These are phyloP conservation scores for Pantherophis vulpinus DNA, from an alignment of 2,797 vertebrate genomes.

Conservation along the genomic window DNA sequence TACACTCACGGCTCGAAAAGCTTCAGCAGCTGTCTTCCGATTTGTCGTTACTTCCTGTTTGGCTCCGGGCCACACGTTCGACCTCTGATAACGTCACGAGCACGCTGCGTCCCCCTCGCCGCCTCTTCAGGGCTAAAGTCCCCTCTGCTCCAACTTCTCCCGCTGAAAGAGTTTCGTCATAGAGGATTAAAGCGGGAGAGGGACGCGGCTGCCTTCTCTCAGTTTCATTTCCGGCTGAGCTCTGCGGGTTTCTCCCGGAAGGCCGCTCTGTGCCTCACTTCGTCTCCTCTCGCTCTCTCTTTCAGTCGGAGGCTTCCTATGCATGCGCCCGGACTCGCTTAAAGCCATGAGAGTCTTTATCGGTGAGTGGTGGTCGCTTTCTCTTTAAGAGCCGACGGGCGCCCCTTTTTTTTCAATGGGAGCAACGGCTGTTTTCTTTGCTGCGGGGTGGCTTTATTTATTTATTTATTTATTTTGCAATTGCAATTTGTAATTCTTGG, in stretches of 20 bases:
- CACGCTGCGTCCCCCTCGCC: too few relatives aligned
- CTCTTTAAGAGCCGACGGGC: background rate
- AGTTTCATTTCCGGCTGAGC: too few relatives aligned
- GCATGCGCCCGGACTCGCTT: accelerated
- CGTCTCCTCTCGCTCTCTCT: too few relatives aligned
- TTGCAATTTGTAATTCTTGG: background rate
- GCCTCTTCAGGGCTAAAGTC: background rate
- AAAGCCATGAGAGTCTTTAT: constrained; percentile 4
- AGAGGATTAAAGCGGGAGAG: background rate
- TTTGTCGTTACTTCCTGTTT: background rate
- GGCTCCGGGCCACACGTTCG: background rate
- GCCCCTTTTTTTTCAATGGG: background rate
- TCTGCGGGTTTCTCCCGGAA: background rate
- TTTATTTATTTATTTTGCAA: background rate
- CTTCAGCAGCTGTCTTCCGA: too few relatives aligned
- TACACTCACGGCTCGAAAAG: background rate
- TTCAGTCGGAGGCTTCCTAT: background rate
- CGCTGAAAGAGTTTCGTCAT: too few relatives aligned
- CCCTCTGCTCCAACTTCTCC: too few relatives aligned
- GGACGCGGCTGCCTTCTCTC: accelerated
- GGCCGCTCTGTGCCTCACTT: background rate
- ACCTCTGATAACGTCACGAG: background rate
- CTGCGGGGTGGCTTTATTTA: background rate
- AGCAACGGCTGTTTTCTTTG: background rate
- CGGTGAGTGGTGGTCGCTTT: background rate